Evolutionary conservation across 2,113 vertebrate genomes (phyloP).

Genomic region (Planiliza haematocheilus): DNA sequence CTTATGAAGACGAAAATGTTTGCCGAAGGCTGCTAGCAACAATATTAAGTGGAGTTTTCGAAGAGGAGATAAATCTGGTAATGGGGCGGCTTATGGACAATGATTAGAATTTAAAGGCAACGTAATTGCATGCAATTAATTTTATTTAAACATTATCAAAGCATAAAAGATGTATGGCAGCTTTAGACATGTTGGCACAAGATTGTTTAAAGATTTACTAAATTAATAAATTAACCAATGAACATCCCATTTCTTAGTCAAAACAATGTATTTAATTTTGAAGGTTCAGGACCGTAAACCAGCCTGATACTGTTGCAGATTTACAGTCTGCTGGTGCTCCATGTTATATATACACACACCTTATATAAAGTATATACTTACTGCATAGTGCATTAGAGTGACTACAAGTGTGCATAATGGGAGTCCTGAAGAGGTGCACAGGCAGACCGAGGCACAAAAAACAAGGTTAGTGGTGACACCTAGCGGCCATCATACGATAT

Average conservation of each 20-base stretch:
- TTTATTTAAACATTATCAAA: neutral
- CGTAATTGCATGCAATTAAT: no score
- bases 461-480: constrained; percentile 49
- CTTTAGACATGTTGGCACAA: neutral
- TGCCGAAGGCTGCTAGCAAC: constrained; percentile 47
- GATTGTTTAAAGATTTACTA: no score
- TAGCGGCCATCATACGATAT: constrained; percentile 40
- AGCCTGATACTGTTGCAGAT: no score
- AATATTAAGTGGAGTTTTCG: constrained; percentile 27
- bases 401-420: neutral
- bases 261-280: no score
- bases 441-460: neutral
- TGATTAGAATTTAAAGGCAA: no score
- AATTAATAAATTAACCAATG: no score
- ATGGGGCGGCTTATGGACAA: neutral
- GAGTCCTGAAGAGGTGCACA: no score
- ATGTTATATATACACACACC: no score
- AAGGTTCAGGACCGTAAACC: no score
- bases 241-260: no score
- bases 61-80: constrained; percentile 18
- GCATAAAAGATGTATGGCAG: neutral
- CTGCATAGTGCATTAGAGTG: neutral
- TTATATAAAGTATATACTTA: no score
- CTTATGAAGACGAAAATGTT: constrained; percentile 40
- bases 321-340: neutral